Evolutionary conservation across 23 tunicate species (phyloP).

Genomic region (Trididemnum nubilum): DNA sequence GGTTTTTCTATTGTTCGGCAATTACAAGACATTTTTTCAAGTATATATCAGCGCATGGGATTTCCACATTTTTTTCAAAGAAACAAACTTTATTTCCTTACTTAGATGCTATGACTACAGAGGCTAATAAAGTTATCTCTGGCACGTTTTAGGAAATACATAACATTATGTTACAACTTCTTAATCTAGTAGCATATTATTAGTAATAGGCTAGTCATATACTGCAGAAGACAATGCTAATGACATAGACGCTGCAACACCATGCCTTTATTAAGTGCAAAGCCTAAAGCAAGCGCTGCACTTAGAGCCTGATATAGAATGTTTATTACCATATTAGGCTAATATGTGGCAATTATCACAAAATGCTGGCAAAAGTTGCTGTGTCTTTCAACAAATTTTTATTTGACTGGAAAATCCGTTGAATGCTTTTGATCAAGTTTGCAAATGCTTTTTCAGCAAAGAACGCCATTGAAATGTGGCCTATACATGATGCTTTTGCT

Average conservation of each 20-base stretch:
- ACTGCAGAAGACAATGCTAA: background rate
- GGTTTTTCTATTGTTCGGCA: background rate
- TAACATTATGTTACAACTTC: slow-evolving; percentile 6
- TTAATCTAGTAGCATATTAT: background rate
- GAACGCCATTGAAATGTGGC: too few species aligned
- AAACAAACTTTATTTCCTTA: background rate
- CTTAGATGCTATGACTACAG: background rate
- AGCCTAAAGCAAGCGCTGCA: too few species aligned
- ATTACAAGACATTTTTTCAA: slow-evolving; percentile 2
- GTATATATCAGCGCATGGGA: background rate
- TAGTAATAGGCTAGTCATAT: background rate
- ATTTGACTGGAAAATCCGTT: too few species aligned
- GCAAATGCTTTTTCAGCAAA: too few species aligned
- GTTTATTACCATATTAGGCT: too few species aligned
- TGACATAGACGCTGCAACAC: too few species aligned
- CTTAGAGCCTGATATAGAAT: too few species aligned
- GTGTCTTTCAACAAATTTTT: too few species aligned
- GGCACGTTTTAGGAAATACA: slow-evolving; percentile 22
- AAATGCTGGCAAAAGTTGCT: too few species aligned
- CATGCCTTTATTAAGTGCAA: too few species aligned
- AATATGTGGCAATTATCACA: too few species aligned
- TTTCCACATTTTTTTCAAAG: background rate
- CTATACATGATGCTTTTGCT: background rate
- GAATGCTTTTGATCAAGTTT: too few species aligned
- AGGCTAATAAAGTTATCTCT: slow-evolving; percentile 4